Conservation (phyloP, 2,113 vertebrate species). For the Ammodytes dubius region DNA sequence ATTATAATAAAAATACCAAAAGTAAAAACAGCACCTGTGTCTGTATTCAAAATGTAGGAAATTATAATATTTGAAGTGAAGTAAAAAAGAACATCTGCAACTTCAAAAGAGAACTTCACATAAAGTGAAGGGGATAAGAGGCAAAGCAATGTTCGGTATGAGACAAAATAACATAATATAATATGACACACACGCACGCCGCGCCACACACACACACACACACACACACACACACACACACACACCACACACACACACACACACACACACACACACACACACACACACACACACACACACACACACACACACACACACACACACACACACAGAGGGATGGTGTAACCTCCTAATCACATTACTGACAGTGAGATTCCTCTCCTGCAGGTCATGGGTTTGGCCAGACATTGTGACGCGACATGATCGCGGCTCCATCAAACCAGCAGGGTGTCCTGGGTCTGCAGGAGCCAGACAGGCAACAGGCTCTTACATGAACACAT, state of each 20-base stretch:
- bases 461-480: not conserved
- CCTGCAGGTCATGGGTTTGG: constrained; percentile 54
- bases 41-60: constrained; percentile 6
- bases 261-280: not conserved
- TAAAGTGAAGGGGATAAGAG: constrained; percentile 8
- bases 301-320: not conserved
- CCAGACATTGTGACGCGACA: constrained; percentile 51
- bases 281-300: not conserved
- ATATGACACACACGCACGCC: constrained; percentile 37
- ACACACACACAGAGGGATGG: not conserved
- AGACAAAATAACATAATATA: constrained; percentile 53
- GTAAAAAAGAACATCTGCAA: constrained; percentile 7
- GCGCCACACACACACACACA: not conserved
- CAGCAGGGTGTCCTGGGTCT: constrained; percentile 13
- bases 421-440: constrained; percentile 22
- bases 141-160: constrained; percentile 41
- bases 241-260: not conserved
- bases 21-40: not conserved
- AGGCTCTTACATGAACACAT: not conserved
- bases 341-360: constrained; percentile 57
- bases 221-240: not conserved
- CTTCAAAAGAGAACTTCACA: constrained; percentile 12
- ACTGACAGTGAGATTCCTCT: constrained; percentile 49
- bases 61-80: constrained; percentile 16
- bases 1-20: not conserved